Evolutionary conservation across 1,140 invertebrate genomes (phyloP), one percentile per base, ranked within the genome.

Genomic region (Atta cephalotes): DNA sequence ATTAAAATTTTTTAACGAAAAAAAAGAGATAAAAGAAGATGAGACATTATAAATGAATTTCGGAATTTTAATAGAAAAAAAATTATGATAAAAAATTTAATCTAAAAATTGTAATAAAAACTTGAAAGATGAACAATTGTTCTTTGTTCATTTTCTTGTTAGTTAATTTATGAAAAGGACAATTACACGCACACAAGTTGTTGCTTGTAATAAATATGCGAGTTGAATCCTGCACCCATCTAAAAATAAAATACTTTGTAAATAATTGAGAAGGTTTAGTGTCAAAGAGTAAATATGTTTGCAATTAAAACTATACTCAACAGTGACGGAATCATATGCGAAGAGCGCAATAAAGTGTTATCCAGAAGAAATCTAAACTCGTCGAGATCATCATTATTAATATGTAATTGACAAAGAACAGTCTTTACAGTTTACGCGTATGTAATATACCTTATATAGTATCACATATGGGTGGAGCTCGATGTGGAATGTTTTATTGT

Each of bases 301-400:
- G 56, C 14, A 49, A 35, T 82, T 35, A 60, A 60, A 74, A 49
- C 1, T 7, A 49, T 3, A 80, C 45, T 80, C 49, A 56, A 49
- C 6, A 31, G 53, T 84, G 25, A 51, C 49, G 28, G 12, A 84
- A 76, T 45, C 56, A 5, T 18, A 18, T 1, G 16, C 53, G 53
- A 10, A 68, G 49, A 74, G 28, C 31, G 76, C 39, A 45, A 5
- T 78, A 81, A 81, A 58, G 10, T 45, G 39, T 72, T 72, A 49
- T 63, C 18, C 56, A 9, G 39, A 18, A 63, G n/a, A 84, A 51
- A 51, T 49, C 53, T 60, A 18, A 49, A 21, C 49, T 49, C 18
- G 25, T 28, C 53, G 53, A 58, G 35, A 18, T 76, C 74, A 63
- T 84, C 80, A 76, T 58, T 84, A 74, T 84, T 84, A 76, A 84